phyloP scores from a whole-genome alignment of 2,888 invertebrate species.

The Scaptomyza cyrtandrae region DNA sequence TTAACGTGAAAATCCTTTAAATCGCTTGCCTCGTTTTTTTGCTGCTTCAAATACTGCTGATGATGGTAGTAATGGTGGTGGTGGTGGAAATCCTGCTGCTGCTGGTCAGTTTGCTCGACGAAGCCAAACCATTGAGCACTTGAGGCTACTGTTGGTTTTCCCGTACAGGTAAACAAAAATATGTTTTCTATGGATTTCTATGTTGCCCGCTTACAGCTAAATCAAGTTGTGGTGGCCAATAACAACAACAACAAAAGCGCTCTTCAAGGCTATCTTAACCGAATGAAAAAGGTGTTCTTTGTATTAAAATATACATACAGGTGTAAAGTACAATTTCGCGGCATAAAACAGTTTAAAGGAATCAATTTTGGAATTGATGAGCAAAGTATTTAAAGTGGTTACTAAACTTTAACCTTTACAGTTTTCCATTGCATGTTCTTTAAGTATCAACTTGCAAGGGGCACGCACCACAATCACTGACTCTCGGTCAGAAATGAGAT shows the following conservation, averaged over 20 bases:
- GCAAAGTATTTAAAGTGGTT: too few species aligned
- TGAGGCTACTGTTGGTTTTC: slow-evolving; percentile 40
- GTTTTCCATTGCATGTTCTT: too few species aligned
- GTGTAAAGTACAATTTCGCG: not conserved
- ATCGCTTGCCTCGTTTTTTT: slow-evolving; percentile 42
- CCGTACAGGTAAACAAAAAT: slow-evolving; percentile 57
- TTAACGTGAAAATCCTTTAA: slow-evolving; percentile 73
- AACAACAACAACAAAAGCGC: not conserved
- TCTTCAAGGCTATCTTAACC: not conserved
- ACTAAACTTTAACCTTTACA: too few species aligned
- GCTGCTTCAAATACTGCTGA: slow-evolving; percentile 7
- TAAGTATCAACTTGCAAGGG: not conserved
- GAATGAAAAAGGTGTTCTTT: not conserved
- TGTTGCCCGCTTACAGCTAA: slow-evolving; percentile 39
- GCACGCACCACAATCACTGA: not conserved
- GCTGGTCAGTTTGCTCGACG: slow-evolving; percentile 25
- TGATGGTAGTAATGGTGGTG: slow-evolving; percentile 16
- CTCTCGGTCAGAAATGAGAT: not conserved
- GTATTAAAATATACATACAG: not conserved
- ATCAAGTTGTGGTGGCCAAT: slow-evolving; percentile 8
- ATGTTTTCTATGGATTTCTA: slow-evolving; percentile 45
- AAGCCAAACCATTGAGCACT: slow-evolving; percentile 26
- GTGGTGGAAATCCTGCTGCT: too few species aligned
- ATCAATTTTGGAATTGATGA: too few species aligned
- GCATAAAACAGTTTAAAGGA: not conserved